These are phyloP conservation scores for Brotula barbata DNA, from an alignment of 2,797 vertebrate genomes.

Conservation along the genomic window DNA sequence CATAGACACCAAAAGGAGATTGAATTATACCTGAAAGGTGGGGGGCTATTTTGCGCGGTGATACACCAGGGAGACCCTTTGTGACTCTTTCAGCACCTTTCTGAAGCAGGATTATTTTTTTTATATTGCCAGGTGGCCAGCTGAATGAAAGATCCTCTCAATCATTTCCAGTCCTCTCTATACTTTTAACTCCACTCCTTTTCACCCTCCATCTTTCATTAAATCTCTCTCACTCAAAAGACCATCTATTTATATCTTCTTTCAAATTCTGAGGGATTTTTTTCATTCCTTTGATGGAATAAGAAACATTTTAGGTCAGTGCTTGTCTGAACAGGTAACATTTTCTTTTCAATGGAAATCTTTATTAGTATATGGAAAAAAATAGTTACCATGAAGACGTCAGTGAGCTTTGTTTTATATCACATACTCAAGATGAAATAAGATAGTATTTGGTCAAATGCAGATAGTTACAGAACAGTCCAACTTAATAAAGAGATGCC, in stretches of 20 bases:
- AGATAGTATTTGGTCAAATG: too few relatives aligned
- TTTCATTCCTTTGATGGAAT: constrained; percentile 56
- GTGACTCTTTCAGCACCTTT: constrained; percentile 64
- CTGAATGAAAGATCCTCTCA: constrained; percentile 63
- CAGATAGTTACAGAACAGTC: too few relatives aligned
- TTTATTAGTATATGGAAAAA: too few relatives aligned
- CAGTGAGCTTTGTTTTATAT: too few relatives aligned
- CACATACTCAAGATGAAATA: too few relatives aligned
- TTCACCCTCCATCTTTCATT: constrained; percentile 57
- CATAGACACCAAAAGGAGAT: constrained; percentile 51
- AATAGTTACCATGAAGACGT: too few relatives aligned
- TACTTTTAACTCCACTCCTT: constrained; percentile 57
- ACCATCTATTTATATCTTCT: constrained; percentile 59
- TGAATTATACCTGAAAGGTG: constrained; percentile 53
- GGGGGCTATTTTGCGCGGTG: constrained; percentile 46
- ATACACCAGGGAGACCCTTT: constrained; percentile 66
- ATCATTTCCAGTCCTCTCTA: constrained; percentile 55
- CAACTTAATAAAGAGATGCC: too few relatives aligned
- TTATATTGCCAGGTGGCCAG: constrained; percentile 59
- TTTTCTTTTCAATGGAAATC: too few relatives aligned
- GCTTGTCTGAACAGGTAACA: constrained; percentile 9
- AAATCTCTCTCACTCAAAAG: constrained; percentile 43
- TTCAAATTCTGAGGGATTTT: constrained; percentile 48
- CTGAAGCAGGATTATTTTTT: constrained; percentile 62
- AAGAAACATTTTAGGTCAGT: constrained; percentile 54